phyloP scores from a whole-genome alignment of 2,797 vertebrate species.

The Kryptolebias ocellatus region DNA sequence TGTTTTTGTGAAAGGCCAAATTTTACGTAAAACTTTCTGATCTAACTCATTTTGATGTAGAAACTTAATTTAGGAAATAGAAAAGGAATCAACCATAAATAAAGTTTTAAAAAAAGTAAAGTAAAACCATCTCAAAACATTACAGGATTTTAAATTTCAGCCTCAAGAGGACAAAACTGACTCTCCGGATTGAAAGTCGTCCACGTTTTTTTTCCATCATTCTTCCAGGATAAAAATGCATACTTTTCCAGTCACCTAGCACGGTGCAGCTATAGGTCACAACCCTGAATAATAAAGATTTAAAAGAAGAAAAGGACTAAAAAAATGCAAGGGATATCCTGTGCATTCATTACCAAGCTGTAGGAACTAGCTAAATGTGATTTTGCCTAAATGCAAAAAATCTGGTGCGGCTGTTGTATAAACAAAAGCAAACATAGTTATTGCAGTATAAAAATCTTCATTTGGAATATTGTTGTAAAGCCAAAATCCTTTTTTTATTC shows the following conservation, averaged over 20 bases:
- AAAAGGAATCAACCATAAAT: too few relatives aligned
- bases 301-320: not conserved
- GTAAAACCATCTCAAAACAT: too few relatives aligned
- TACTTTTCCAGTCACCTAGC: slow-evolving; percentile 1
- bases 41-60: too few relatives aligned
- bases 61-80: too few relatives aligned
- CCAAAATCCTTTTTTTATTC: slow-evolving; percentile 5
- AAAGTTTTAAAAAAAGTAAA: too few relatives aligned
- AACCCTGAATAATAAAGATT: slow-evolving; percentile 4
- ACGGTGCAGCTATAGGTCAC: slow-evolving; percentile 8
- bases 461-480: not conserved
- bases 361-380: not conserved
- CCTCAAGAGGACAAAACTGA: not conserved
- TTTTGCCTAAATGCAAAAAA: not conserved
- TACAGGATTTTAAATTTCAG: not conserved
- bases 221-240: not conserved
- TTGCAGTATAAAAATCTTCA: not conserved
- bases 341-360: not conserved
- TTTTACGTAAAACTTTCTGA: too few relatives aligned
- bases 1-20: too few relatives aligned
- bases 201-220: not conserved
- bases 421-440: not conserved
- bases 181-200: slow-evolving; percentile 3
- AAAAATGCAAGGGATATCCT: not conserved
- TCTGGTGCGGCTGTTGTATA: not conserved